Evolutionary conservation across 2,797 vertebrate species (phyloP).

Genomic region (Pantherophis alleghaniensis): DNA sequence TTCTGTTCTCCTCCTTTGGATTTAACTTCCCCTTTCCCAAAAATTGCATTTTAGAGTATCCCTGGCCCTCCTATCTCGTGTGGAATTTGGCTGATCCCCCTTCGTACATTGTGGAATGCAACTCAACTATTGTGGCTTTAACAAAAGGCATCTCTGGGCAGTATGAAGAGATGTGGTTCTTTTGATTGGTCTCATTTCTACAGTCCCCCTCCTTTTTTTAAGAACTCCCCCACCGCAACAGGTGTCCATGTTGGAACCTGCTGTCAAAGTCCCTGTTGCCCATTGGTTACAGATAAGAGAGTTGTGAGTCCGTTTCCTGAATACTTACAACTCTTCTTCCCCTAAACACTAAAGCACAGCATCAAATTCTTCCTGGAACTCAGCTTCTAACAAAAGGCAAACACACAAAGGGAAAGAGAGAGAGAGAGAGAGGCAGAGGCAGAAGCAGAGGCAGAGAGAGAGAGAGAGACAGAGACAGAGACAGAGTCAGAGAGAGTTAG

Average conservation of each 20-base stretch:
- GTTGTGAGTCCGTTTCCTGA: not conserved
- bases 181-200: not conserved
- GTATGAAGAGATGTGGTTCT: not conserved
- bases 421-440: too few relatives aligned
- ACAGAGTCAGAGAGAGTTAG: rapidly evolving
- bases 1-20: not conserved
- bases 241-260: not conserved
- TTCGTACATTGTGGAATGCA: not conserved
- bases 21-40: not conserved
- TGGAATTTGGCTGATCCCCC: not conserved
- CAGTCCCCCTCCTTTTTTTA: not conserved
- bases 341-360: not conserved
- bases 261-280: not conserved
- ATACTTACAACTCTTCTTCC: not conserved
- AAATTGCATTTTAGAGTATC: not conserved
- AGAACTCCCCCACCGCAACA: not conserved
- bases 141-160: not conserved
- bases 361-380: not conserved
- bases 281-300: not conserved
- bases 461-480: too few relatives aligned
- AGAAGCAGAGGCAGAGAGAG: too few relatives aligned
- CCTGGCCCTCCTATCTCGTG: not conserved
- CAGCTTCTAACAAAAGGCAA: not conserved
- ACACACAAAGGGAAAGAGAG: rapidly evolving
- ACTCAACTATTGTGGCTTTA: not conserved